Evolutionary conservation across 2,113 vertebrate genomes (phyloP), one percentile per base, ranked within the genome.

Genomic region (Notiomystis cincta): DNA sequence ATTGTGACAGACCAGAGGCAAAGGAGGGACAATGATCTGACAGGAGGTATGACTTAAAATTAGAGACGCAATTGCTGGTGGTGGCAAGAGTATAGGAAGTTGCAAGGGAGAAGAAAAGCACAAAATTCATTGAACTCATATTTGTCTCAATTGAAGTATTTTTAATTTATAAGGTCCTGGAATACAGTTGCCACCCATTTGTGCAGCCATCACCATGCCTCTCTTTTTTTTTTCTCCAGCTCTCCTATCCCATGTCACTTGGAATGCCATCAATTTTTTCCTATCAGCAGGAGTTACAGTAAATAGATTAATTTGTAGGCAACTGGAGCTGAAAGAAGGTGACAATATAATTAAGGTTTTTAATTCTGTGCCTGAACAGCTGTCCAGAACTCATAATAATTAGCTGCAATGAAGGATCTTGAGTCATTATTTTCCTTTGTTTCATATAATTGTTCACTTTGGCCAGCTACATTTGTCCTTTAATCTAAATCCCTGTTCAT

Each of bases 321-420:
- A 98, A 96, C 91, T 93, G 94, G 96, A 98, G 97, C 96, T 94
- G 95, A 97, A 98, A 98, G 98, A 98, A 98, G 98, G 98, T 99
- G 98, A 99, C 99, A 99, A 98, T 98, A 99, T 99, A 99, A 99
- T 99, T 99, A 99, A 98, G 98, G 98, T 98, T 99, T 99, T 99
- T 99, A 99, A 99, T 99, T 99, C 99, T 99, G 98, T 99, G 99
- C 98, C 99, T 99, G 99, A 99, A 98, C 98, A 99, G 98, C 98
- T 99, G 98, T 98, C 98, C 98, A 99, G 99, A 98, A 98, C 98
- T 99, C 98, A 98, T 99, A 99, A 98, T 99, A 99, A 99, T 99
- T 98, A 99, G 98, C 98, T 98, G 96, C 98, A 98, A 98, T 98
- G 98, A 98, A 99, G 99, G 98, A 99, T 99, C 99, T 98, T 98